Evolutionary conservation across 2,113 vertebrate genomes (phyloP).

Genomic region (Speoplatyrhinus poulsoni): DNA sequence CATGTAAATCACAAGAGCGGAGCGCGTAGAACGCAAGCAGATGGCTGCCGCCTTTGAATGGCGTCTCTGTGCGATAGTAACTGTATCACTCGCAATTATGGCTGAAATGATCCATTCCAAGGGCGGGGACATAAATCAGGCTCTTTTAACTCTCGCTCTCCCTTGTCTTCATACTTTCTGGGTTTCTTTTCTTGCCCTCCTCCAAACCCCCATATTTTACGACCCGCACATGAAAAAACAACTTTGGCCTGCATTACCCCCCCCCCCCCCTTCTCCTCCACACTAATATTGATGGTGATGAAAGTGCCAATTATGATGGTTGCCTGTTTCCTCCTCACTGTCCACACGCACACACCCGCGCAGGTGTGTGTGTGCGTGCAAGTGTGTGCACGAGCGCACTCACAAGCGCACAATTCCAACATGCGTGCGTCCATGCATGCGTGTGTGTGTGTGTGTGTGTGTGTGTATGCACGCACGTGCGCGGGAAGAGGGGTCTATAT

Average conservation of each 20-base stretch:
- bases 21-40: constrained; percentile 71
- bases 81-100: constrained; percentile 75
- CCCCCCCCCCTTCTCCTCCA: constrained; percentile 19
- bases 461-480: neutral
- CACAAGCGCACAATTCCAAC: too few species aligned
- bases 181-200: constrained; percentile 5
- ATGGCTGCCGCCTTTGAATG: constrained; percentile 71
- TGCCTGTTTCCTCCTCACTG: constrained; percentile 42
- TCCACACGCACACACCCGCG: neutral
- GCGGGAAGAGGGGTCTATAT: constrained; percentile 11
- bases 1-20: constrained; percentile 54
- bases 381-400: neutral
- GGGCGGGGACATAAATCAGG: constrained; percentile 63
- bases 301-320: constrained; percentile 67
- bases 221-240: constrained; percentile 71
- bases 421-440: constrained; percentile 6
- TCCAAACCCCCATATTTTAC: constrained; percentile 50
- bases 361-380: constrained; percentile 3
- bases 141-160: constrained; percentile 47
- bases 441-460: neutral
- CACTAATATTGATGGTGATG: constrained; percentile 73
- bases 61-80: constrained; percentile 74
- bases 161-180: constrained; percentile 17
- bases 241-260: constrained; percentile 54
- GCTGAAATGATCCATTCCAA: constrained; percentile 72